Evolutionary conservation across 2,113 vertebrate genomes (phyloP), one percentile per base, ranked within the genome.

Genomic region (Poecile atricapillus): DNA sequence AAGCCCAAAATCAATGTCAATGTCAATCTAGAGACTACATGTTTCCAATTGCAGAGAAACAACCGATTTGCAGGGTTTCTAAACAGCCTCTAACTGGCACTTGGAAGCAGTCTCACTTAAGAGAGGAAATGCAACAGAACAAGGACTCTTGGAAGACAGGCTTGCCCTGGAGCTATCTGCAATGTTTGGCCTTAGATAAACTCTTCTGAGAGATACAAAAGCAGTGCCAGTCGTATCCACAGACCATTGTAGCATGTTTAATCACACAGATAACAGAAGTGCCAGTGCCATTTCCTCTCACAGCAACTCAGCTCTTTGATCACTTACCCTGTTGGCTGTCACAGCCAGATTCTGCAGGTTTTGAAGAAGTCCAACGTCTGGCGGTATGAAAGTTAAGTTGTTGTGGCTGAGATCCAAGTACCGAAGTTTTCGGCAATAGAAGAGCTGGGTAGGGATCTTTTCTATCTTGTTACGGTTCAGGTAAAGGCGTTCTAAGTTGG

Each of bases 401-500:
- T 99, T 99, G 98, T 99, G 99, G 94, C 99, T 99, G 96, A 99
- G 98, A 96, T 99, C 99, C 91, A 99, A 95, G 87, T 98, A 99
- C 43, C 99, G 99, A 86, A 99, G 98, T 84, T 99, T 99, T 82
- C 99, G 98, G 94, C 99, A 99, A 96, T 98, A 99, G 98, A 99
- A 99, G 21, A 99, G 99, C 97, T 99, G 99, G 39, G 98, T 98
- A 35, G 99, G 99, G 91, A 99, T 99, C 94, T 99, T 99, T 70
- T 99, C 99, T 5, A 99, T 99, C 98, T 99, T 99, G 98, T 99
- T 99, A 35, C 99, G 97, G 95, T 99, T 99, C 94, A 99, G 98
- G 89, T 99, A 99, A 35, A 99, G 98, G 94, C 99, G 98, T 89
- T 99, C 99, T 52, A 99, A 94, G 96, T 99, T 99, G 97, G 98